phyloP scores from a whole-genome alignment of 2,888 invertebrate species.

The Drosophila prolongata region DNA sequence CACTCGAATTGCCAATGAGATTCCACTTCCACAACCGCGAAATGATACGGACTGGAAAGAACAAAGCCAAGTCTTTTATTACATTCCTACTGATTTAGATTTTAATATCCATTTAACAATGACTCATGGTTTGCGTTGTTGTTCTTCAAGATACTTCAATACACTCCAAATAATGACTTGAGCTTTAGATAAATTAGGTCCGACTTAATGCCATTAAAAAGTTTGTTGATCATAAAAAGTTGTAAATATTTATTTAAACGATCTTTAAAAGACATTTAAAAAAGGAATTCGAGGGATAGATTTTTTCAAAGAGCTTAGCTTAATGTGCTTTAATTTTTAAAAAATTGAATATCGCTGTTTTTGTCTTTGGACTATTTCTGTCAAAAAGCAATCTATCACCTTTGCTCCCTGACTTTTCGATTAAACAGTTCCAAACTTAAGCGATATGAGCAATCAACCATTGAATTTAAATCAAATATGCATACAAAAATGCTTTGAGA shows the following conservation, averaged over 20 bases:
- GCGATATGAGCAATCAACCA: background rate
- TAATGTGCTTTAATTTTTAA: too few species aligned
- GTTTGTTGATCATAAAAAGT: too few species aligned
- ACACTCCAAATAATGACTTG: background rate
- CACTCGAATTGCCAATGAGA: slow-evolving; percentile 16
- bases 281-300: too few species aligned
- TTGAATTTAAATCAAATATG: background rate
- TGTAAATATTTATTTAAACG: too few species aligned
- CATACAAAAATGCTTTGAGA: background rate
- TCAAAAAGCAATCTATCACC: too few species aligned
- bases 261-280: too few species aligned
- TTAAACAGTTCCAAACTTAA: background rate
- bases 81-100: background rate
- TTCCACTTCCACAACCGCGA: background rate
- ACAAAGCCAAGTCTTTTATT: slow-evolving; percentile 38
- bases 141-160: background rate
- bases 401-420: too few species aligned
- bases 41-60: slow-evolving; percentile 1
- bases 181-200: too few species aligned
- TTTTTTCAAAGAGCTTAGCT: too few species aligned
- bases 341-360: too few species aligned
- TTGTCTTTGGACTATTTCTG: too few species aligned
- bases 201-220: too few species aligned
- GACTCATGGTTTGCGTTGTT: slow-evolving; percentile 14
- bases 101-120: background rate